These are phyloP conservation scores for Macrochelys suwanniensis DNA, from an alignment of 2,797 vertebrate species.

Conservation along the genomic window DNA sequence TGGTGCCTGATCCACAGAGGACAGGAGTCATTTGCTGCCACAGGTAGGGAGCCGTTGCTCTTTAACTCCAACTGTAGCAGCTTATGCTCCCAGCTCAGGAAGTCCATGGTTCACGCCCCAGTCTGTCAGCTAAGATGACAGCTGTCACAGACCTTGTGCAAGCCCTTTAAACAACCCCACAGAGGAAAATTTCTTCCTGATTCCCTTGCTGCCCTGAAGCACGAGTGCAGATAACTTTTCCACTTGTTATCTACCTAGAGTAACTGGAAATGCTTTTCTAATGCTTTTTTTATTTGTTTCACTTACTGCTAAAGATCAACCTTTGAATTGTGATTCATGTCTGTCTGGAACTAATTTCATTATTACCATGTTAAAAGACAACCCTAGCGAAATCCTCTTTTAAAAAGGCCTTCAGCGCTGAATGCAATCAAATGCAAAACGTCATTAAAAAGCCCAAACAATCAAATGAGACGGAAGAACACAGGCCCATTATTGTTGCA, in stretches of 20 bases:
- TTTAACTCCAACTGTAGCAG: neutral
- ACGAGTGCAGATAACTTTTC: neutral
- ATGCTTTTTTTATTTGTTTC: neutral
- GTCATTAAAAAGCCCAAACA: neutral
- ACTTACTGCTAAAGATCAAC: neutral
- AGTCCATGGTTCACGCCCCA: neutral
- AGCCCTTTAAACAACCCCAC: neutral
- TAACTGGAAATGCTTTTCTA: neutral
- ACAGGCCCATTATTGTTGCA: neutral
- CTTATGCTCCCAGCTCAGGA: neutral
- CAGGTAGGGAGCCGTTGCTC: rapidly evolving
- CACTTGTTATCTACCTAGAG: neutral
- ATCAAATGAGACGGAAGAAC: neutral
- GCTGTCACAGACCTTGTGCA: neutral
- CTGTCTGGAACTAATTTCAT: neutral
- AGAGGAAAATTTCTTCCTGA: neutral
- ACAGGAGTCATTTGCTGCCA: neutral
- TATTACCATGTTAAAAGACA: neutral
- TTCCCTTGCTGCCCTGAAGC: neutral
- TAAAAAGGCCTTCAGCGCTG: neutral
- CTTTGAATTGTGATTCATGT: neutral
- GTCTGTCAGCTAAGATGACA: neutral
- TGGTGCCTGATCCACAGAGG: neutral
- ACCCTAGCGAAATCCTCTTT: neutral
- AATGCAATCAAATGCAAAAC: neutral